phyloP scores from a whole-genome alignment of 2,888 invertebrate genomes.

The Perdita meconis region DNA sequence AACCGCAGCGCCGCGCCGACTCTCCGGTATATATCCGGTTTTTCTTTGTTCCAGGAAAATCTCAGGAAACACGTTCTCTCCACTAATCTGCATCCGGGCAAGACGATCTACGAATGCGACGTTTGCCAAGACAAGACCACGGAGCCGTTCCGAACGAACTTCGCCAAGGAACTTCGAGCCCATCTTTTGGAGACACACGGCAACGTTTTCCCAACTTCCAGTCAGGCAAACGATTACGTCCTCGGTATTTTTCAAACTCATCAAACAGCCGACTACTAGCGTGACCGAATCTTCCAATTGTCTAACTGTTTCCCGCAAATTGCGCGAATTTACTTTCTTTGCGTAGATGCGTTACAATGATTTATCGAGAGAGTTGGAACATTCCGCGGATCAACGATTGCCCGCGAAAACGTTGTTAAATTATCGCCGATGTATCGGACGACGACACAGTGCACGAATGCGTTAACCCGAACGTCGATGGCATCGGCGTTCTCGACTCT shows the following conservation, averaged over 20 bases:
- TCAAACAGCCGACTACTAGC: too few relatives aligned
- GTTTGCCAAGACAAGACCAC: conserved; percentile 85
- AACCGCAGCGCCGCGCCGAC: too few relatives aligned
- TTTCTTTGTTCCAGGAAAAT: conserved; percentile 88
- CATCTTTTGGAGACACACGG: conserved; percentile 88
- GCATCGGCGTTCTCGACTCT: conserved; percentile 24
- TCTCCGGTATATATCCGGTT: neutral
- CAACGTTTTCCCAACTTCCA: conserved; percentile 85
- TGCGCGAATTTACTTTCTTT: too few relatives aligned
- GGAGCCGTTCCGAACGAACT: conserved; percentile 86
- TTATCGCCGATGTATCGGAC: conserved; percentile 29
- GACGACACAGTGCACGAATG: conserved; percentile 15
- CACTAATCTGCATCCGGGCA: conserved; percentile 91
- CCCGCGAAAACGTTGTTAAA: conserved; percentile 16
- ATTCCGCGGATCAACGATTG: conserved; percentile 11
- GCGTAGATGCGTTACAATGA: too few relatives aligned
- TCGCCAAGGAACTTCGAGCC: conserved; percentile 88
- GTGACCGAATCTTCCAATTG: too few relatives aligned
- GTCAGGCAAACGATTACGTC: conserved; percentile 85
- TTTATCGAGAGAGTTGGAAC: neutral
- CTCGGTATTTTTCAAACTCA: conserved; percentile 83
- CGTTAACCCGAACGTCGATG: conserved; percentile 42
- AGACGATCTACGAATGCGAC: conserved; percentile 91
- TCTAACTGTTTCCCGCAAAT: too few relatives aligned
- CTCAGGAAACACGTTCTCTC: conserved; percentile 93